These are phyloP conservation scores for Oreohelix idahoensis DNA, from an alignment of 1,140 invertebrate species.

Conservation along the genomic window DNA sequence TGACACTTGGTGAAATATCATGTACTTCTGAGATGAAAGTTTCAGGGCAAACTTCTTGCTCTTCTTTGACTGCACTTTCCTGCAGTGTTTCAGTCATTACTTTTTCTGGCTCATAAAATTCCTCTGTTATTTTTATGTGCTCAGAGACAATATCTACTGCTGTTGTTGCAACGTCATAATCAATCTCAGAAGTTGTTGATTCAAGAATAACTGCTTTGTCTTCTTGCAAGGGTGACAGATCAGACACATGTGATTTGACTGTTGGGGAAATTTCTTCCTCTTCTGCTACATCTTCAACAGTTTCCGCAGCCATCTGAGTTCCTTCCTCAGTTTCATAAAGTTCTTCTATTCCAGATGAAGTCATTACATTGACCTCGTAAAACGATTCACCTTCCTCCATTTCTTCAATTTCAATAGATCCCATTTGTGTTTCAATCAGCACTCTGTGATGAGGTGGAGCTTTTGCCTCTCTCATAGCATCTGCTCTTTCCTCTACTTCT, in stretches of 20 bases:
- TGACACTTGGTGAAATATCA: not conserved
- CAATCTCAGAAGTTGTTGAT: not conserved
- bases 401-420: constrained; percentile 44
- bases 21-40: not conserved
- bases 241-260: constrained; percentile 22
- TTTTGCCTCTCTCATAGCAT: constrained; percentile 63
- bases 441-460: constrained; percentile 58
- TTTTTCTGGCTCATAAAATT: not conserved
- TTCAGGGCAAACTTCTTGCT: not conserved
- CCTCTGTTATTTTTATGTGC: not conserved
- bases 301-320: constrained; percentile 20
- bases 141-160: not conserved
- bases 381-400: constrained; percentile 40
- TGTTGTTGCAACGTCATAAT: not conserved
- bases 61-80: not conserved
- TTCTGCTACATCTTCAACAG: constrained; percentile 14
- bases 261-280: constrained; percentile 27
- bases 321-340: constrained; percentile 13
- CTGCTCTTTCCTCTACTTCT: not conserved
- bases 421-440: constrained; percentile 52
- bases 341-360: constrained; percentile 12
- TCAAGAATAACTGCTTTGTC: not conserved
- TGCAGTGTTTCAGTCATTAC: not conserved
- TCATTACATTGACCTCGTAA: constrained; percentile 31
- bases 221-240: constrained; percentile 36